Evolutionary conservation across 2,888 invertebrate species (phyloP).

Genomic region (Leucoma salicis): DNA sequence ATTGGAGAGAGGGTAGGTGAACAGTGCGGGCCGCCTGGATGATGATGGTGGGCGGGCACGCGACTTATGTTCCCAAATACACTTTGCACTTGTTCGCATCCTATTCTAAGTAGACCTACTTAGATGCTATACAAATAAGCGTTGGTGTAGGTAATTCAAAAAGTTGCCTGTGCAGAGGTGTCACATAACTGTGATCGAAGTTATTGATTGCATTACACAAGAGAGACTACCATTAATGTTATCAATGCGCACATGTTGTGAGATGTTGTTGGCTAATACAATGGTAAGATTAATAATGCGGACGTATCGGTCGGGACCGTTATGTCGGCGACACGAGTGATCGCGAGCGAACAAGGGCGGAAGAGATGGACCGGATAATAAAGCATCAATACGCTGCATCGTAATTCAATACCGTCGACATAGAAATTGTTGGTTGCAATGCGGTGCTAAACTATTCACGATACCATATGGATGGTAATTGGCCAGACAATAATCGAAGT

Average conservation of each 20-base stretch:
- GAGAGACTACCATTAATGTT: slow-evolving; percentile 67
- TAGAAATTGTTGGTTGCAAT: slow-evolving; percentile 72
- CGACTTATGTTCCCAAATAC: slow-evolving; percentile 48
- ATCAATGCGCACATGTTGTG: slow-evolving; percentile 73
- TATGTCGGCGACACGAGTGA: slow-evolving; percentile 72
- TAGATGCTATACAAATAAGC: slow-evolving; percentile 1
- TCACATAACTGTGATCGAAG: slow-evolving; percentile 61
- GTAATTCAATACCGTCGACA: slow-evolving; percentile 75
- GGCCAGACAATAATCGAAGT: slow-evolving; percentile 58
- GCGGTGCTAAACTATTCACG: slow-evolving; percentile 52
- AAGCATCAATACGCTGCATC: slow-evolving; percentile 69
- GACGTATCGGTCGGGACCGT: slow-evolving; percentile 67
- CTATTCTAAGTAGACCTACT: slow-evolving; percentile 23
- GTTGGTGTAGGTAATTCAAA: slow-evolving; percentile 6
- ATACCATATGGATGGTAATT: slow-evolving; percentile 66
- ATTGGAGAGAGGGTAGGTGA: slow-evolving; percentile 79
- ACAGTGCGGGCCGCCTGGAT: slow-evolving; percentile 59
- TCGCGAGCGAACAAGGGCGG: slow-evolving; percentile 75
- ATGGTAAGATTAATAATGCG: slow-evolving; percentile 78
- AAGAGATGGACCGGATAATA: slow-evolving; percentile 78
- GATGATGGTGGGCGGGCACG: slow-evolving; percentile 63
- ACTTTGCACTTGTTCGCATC: slow-evolving; percentile 26
- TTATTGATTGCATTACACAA: slow-evolving; percentile 67
- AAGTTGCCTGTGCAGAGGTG: slow-evolving; percentile 41
- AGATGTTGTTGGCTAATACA: slow-evolving; percentile 71